Base-by-base conservation (phyloP, 2,888 invertebrate genomes). In the Tortrix viridana region DNA sequence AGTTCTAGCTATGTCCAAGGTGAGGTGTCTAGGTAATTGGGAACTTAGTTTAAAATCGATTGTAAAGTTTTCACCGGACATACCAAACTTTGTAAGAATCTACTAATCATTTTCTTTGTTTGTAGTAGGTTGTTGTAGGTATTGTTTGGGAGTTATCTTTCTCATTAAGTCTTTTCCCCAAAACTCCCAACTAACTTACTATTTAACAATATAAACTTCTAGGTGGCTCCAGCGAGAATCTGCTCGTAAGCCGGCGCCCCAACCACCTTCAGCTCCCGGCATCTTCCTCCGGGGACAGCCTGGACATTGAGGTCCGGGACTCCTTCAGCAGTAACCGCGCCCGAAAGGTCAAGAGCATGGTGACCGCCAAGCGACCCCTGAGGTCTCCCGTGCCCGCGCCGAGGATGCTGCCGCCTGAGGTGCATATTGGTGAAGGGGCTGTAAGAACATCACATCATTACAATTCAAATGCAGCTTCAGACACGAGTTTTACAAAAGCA, bases 171-270 rank as follows among this genome's bases (percentile, higher is more conserved):
- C n/a, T n/a, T n/a, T 3, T 26, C 32, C 1, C 12, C 32, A 3
- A 12, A 32, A 32, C 26, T 32, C 26, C 4, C 22, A 3, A 2
- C 12, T 12, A 9, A 32, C 7, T 4, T 16, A 18, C 38, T 0
- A 38, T 38, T 3, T 6, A 22, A 19, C 46, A 20, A 38, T 3
- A 2, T 3, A 32, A 22, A 14, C 32, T 85, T 86, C 56, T 84
- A 92, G 91, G 90, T 14, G 89, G 89, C 16, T 92, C 92, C 1
- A 85, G 88, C 7, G 91, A 92, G 71, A 90, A 91, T 71, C 80
- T 91, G 1, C 75, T 85, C 3, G 73, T 75, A 5, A 73, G 77
- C 46, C 70, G 88, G 16, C 74, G 90, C 26, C 89, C 90, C 1
- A 85, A 73, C 65, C 81, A 87, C 66, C 77, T 89, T 9, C 85